phyloP scores from a whole-genome alignment of 2,113 vertebrate species.

The Brachypteracias leptosomus region DNA sequence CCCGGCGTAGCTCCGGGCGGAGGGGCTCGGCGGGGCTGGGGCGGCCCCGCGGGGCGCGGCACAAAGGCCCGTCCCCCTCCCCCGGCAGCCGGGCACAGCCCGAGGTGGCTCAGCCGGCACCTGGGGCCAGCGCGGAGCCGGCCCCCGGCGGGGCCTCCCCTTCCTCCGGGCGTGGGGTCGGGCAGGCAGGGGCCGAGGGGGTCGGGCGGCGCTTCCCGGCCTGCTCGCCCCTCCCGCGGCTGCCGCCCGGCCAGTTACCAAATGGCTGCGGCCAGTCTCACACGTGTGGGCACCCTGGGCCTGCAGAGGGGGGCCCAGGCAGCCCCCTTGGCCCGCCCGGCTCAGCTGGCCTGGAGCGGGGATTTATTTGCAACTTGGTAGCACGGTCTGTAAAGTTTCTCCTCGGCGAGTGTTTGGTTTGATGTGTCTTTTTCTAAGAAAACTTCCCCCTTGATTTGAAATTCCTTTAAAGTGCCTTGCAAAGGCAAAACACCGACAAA shows the following conservation, averaged over 20 bases:
- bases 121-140: not conserved
- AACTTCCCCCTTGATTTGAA: not conserved
- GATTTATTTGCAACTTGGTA: not conserved
- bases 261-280: slow-evolving; percentile 17
- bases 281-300: not conserved
- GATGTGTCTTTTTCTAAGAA: not conserved
- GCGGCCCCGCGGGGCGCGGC: not conserved
- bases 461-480: not conserved
- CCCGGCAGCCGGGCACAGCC: not conserved
- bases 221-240: not conserved
- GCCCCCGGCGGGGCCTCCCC: not conserved
- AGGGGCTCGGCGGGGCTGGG: not conserved
- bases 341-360: not conserved
- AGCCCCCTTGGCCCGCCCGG: not conserved
- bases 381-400: not conserved
- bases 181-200: not conserved
- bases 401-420: not conserved
- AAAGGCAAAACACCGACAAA: not conserved
- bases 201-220: not conserved
- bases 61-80: slow-evolving; percentile 13
- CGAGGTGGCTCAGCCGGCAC: not conserved
- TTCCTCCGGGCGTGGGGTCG: not conserved
- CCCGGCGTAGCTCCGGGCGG: not conserved
- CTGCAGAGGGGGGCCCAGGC: not conserved
- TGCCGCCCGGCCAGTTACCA: not conserved